Conservation (phyloP, 2,113 vertebrate species). For the Zingel zingel region DNA sequence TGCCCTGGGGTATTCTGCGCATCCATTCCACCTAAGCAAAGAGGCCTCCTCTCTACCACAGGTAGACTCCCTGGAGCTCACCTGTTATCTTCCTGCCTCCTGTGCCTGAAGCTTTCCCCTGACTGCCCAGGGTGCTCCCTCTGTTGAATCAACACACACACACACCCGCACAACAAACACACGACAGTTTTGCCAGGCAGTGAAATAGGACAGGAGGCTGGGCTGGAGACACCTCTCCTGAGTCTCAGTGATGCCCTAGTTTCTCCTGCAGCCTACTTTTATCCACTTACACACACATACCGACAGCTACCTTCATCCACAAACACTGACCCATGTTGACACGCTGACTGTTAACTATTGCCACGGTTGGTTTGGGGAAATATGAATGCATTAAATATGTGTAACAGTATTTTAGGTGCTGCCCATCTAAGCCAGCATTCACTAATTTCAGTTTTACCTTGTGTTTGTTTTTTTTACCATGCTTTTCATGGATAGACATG, state of each 20-base stretch:
- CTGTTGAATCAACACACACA: constrained; percentile 51
- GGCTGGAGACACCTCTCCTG: constrained; percentile 79
- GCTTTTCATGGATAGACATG: constrained; percentile 18
- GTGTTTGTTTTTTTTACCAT: constrained; percentile 13
- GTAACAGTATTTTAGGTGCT: constrained; percentile 4
- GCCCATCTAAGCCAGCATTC: neutral
- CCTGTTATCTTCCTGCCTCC: constrained; percentile 68
- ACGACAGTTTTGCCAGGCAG: constrained; percentile 70
- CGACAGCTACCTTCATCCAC: constrained; percentile 61
- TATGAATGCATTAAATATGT: constrained; percentile 10
- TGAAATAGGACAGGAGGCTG: constrained; percentile 80
- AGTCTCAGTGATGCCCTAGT: constrained; percentile 75
- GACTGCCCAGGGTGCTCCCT: constrained; percentile 65
- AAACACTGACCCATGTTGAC: constrained; percentile 60
- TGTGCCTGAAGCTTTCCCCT: constrained; percentile 58
- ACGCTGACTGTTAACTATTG: constrained; percentile 45
- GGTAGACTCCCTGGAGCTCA: constrained; percentile 70
- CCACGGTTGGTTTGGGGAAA: constrained; percentile 32
- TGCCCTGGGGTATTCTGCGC: constrained; percentile 47
- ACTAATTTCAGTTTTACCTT: neutral
- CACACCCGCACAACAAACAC: constrained; percentile 32
- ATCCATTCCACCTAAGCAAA: constrained; percentile 67
- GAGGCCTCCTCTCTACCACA: constrained; percentile 64
- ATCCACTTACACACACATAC: constrained; percentile 53
- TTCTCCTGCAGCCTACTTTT: constrained; percentile 80